phyloP scores from a whole-genome alignment of 2,113 vertebrate species.

The Xiphorhynchus elegans region DNA sequence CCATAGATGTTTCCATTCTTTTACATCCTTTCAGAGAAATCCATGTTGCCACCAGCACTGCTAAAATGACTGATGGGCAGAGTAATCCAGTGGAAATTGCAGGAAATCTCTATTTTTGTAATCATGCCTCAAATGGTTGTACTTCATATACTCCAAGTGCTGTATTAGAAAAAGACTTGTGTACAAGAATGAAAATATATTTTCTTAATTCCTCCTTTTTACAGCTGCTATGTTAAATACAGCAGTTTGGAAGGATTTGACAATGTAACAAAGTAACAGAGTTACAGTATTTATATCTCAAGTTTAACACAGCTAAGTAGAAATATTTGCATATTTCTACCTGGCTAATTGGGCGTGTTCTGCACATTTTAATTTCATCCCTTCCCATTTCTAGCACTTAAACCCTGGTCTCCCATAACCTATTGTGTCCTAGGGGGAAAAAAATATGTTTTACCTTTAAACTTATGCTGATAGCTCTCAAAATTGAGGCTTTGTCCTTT shows the following conservation, averaged over 20 bases:
- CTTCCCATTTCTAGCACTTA: background rate
- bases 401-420: background rate
- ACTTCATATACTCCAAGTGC: background rate
- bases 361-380: background rate
- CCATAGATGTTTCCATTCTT: background rate
- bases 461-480: background rate
- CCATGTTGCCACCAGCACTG: background rate
- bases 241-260: background rate
- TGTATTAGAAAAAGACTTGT: background rate
- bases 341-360: background rate
- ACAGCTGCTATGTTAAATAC: background rate
- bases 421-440: background rate
- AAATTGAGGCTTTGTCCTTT: background rate
- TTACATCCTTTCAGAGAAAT: background rate
- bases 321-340: slow-evolving; percentile 1
- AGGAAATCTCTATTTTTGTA: background rate
- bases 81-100: background rate
- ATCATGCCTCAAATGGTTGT: background rate
- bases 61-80: background rate
- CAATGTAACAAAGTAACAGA: background rate
- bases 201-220: background rate
- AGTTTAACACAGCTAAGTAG: background rate
- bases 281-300: background rate
- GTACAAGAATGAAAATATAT: background rate
- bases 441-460: background rate